Evolutionary conservation across 2,797 vertebrate species (phyloP), one percentile per base, ranked within the genome.

Genomic region (Peromyscus aztecus): DNA sequence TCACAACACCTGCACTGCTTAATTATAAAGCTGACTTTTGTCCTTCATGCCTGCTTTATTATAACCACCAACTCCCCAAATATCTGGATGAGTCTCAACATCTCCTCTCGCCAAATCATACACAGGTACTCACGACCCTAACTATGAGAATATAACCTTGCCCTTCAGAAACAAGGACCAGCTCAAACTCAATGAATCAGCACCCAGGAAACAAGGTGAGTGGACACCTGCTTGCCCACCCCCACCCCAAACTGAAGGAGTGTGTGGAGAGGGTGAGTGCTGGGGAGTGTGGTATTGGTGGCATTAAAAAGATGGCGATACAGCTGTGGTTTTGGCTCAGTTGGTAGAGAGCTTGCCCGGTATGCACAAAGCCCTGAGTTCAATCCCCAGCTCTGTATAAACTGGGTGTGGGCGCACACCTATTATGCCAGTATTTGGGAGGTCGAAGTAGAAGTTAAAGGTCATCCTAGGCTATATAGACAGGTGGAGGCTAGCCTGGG

Each of bases 121-220:
- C 23, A 37, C 88, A 98, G 97, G 19, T 71, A 40, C n/a, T 13
- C 14, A 55, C 13, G 77, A 97, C 34, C 94, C 96, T 1, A 40
- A 94, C 27, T 98, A 98, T 46, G 97, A 97, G 86, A 98, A 98
- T 16, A 90, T 97, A 87, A 82, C 27, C 27, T 52, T 97, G 94
- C 10, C 81, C 94, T 93, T 85, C 93, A 94, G 89, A 91, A 92
- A 85, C 14, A 85, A n/a, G 63, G 69, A 90, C 19, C 80, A 63
- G 34, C 9, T 43, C 10, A 94, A 91, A 52, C 19, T 57, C 21
- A 40, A 19, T 14, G 71, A 52, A 2, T 19, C 59, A 29, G 49
- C n/a, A 2, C 61, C 81, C 67, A 29, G 2, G 19, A 93, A 61
- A 43, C 63, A 63, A 65, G 93, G 96, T 96, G 81, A 94, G 92